These are phyloP conservation scores for Bujurquina vittata DNA, from an alignment of 2,113 vertebrate genomes.

Conservation along the genomic window DNA sequence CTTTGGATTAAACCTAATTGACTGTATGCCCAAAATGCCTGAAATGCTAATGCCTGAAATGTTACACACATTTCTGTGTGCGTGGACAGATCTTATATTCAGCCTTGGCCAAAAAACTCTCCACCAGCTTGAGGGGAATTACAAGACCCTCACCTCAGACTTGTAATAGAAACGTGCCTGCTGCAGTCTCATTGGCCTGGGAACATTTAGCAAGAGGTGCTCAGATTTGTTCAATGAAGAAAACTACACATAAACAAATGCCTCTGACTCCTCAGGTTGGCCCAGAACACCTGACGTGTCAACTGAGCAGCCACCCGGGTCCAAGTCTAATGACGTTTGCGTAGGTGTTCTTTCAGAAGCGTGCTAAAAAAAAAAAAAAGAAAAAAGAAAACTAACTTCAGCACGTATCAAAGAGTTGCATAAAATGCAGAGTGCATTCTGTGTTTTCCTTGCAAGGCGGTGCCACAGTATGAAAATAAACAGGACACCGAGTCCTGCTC, in stretches of 20 bases:
- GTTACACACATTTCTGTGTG: conserved; percentile 24
- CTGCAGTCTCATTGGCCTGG: conserved; percentile 8
- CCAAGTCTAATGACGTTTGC: conserved; percentile 32
- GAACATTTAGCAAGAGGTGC: conserved; percentile 22
- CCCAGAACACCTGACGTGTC: conserved; percentile 48
- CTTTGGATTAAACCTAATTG: conserved; percentile 34
- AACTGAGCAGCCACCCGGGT: not conserved
- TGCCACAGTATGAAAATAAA: conserved; percentile 74
- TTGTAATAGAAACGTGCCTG: conserved; percentile 46
- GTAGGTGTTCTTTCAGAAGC: conserved; percentile 49
- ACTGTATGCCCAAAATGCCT: conserved; percentile 16
- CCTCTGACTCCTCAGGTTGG: conserved; percentile 10
- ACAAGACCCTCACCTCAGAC: conserved; percentile 39
- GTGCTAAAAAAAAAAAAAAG: conserved; percentile 35
- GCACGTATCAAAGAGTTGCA: conserved; percentile 62
- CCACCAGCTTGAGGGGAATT: conserved; percentile 32
- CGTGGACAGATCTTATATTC: conserved; percentile 22
- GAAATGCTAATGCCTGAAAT: conserved; percentile 31
- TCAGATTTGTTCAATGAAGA: conserved; percentile 25
- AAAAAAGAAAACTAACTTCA: not conserved
- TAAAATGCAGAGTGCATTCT: conserved; percentile 60
- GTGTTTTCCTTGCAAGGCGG: conserved; percentile 71
- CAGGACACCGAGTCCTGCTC: conserved; percentile 61
- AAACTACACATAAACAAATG: conserved; percentile 8
- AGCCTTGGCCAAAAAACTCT: conserved; percentile 5